Evolutionary conservation across 2,888 invertebrate genomes (phyloP).

Genomic region (Pterostichus niger): DNA sequence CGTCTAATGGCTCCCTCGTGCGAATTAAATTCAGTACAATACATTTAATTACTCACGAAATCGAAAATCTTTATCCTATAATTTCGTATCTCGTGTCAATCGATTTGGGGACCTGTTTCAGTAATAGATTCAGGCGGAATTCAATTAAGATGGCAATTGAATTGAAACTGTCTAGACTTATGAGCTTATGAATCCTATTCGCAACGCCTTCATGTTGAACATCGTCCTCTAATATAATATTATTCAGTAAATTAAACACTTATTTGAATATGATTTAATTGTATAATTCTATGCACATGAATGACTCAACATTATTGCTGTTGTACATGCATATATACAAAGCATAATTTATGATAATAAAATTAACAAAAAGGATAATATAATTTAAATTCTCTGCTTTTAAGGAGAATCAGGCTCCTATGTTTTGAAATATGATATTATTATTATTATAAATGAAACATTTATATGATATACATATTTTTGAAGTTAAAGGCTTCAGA

Average conservation of each 20-base stretch:
- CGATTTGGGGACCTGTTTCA: slow-evolving; percentile 19
- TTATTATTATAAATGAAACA: no score
- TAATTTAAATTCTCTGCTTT: no score
- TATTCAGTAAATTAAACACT: slow-evolving; percentile 33
- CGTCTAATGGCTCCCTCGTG: slow-evolving; percentile 40
- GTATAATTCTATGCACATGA: slow-evolving; percentile 8
- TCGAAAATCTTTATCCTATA: slow-evolving; percentile 5
- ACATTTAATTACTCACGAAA: slow-evolving; percentile 42
- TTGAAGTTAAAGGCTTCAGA: no score
- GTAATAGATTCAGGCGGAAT: slow-evolving; percentile 24
- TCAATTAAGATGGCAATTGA: slow-evolving; percentile 28
- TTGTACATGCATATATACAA: not conserved
- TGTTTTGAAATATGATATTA: no score
- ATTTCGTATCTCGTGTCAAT: slow-evolving; percentile 1
- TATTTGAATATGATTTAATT: not conserved
- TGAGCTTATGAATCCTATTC: slow-evolving; percentile 32
- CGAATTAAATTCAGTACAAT: slow-evolving; percentile 40
- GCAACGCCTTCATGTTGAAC: not conserved
- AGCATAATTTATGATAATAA: no score
- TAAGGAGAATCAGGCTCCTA: no score
- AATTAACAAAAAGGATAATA: no score
- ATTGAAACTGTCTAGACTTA: slow-evolving; percentile 28
- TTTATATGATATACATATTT: no score
- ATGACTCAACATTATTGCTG: not conserved
- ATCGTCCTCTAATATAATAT: not conserved